Conservation (phyloP, 2,888 invertebrate genomes). For the Pseudococcus viburni region DNA sequence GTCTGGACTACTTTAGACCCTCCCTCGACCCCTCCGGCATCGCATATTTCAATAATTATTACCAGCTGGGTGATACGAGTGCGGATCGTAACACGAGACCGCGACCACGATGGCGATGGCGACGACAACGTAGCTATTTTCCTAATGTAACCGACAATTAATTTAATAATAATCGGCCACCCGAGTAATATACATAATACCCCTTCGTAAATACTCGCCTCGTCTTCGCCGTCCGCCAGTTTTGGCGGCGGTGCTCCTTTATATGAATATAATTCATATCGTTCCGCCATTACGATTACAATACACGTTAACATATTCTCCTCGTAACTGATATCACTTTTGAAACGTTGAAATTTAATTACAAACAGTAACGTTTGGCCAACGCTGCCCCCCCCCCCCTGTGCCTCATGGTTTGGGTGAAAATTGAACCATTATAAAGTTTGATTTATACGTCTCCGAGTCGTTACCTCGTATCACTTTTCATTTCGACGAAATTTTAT, state of each 20-base stretch:
- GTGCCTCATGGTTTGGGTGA: neutral
- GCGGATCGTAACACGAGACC: neutral
- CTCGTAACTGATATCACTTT: constrained; percentile 53
- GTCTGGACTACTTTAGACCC: neutral
- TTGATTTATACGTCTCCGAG: constrained; percentile 22
- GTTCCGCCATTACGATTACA: constrained; percentile 37
- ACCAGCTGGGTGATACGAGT: neutral
- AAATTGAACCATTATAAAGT: neutral
- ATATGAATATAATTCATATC: constrained; percentile 38
- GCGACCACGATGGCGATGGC: neutral
- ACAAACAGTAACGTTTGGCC: neutral
- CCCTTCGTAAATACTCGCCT: neutral
- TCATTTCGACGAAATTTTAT: no score
- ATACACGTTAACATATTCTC: constrained; percentile 43
- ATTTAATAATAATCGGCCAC: constrained; percentile 44
- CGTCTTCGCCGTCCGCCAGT: neutral
- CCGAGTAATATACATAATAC: constrained; percentile 47
- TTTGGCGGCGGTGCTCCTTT: neutral
- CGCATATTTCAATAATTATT: constrained; percentile 51
- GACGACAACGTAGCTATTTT: neutral
- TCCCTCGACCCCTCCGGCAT: neutral
- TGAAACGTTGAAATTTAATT: constrained; percentile 51
- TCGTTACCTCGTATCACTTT: neutral
- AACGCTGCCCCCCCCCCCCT: neutral
- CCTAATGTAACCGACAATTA: constrained; percentile 36